Conservation (phyloP, 2,113 vertebrate species). For the Heptranchias perlo region DNA sequence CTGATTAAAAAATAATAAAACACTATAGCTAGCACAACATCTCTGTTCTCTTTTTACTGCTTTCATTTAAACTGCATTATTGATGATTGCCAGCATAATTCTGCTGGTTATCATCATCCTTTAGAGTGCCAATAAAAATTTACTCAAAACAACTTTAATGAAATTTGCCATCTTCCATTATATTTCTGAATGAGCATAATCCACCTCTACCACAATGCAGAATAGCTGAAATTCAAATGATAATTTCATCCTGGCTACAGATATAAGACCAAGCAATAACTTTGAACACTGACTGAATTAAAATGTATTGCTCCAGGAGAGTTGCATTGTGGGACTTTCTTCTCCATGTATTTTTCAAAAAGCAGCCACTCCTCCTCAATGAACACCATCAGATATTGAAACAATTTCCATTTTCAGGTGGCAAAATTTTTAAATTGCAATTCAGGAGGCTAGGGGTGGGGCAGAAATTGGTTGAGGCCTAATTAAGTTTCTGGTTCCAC, state of each 20-base stretch:
- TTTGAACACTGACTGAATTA: neutral
- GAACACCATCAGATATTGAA: neutral
- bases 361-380: neutral
- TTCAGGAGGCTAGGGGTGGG: no score
- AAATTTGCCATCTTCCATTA: neutral
- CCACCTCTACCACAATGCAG: neutral
- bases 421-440: neutral
- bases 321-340: neutral
- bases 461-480: neutral
- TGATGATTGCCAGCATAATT: slow-evolving; percentile 21
- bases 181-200: neutral
- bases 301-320: neutral
- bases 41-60: slow-evolving; percentile 10
- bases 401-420: neutral
- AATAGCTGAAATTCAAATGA: neutral
- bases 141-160: slow-evolving; percentile 8
- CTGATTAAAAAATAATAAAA: slow-evolving; percentile 36
- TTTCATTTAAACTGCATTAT: slow-evolving; percentile 33
- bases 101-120: neutral
- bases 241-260: neutral
- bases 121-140: neutral
- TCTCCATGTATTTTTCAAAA: neutral
- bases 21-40: neutral
- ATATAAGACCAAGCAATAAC: neutral
- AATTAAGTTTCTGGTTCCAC: neutral